phyloP scores from a whole-genome alignment of 2,797 vertebrate species.

The Tangara arthus region DNA sequence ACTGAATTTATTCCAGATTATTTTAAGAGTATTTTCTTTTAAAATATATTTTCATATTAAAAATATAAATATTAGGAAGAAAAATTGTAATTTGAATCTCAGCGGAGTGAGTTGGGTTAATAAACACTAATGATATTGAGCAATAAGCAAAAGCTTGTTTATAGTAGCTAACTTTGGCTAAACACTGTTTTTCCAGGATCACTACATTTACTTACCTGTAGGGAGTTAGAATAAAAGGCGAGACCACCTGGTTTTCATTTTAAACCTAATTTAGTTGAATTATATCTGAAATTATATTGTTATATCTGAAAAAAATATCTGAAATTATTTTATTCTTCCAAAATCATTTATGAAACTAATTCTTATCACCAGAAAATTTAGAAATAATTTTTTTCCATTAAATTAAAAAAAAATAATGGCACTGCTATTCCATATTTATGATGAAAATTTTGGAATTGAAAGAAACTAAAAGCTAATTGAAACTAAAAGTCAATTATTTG shows the following conservation, averaged over 20 bases:
- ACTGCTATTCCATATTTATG: background rate
- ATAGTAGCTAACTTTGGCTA: background rate
- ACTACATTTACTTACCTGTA: background rate
- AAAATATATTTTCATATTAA: slow-evolving; percentile 3
- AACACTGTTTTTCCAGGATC: background rate
- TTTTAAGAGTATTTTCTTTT: background rate
- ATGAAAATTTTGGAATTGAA: background rate
- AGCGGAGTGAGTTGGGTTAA: background rate
- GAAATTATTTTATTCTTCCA: background rate
- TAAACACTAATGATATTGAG: slow-evolving; percentile 26
- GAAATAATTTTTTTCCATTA: background rate
- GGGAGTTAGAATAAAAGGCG: background rate
- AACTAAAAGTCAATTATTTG: background rate
- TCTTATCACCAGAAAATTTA: background rate
- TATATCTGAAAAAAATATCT: background rate
- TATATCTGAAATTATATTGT: background rate
- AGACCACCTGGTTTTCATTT: background rate
- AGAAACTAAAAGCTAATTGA: background rate
- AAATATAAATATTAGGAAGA: background rate
- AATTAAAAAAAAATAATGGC: background rate
- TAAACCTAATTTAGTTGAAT: background rate
- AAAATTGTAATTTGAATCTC: background rate
- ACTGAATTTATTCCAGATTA: background rate
- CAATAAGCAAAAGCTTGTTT: slow-evolving; percentile 26
- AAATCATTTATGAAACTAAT: background rate